Evolutionary conservation across 64 coral and sea anemone genomes (phyloP), one percentile per base, ranked within the genome.

Genomic region (Dendrophyllia cribrosa): DNA sequence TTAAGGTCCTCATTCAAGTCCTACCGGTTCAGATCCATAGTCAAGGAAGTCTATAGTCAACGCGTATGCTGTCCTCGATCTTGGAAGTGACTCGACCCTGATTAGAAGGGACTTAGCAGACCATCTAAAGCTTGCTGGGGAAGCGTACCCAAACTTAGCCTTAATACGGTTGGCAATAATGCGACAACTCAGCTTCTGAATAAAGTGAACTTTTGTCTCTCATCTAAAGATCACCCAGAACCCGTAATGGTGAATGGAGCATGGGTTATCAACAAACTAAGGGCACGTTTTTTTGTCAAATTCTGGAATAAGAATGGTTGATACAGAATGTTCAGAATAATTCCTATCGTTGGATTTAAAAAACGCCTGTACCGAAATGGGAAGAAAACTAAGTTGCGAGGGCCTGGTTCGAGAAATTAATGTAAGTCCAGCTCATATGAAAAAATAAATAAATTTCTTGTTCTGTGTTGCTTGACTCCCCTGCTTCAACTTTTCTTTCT

Each of bases 81-180:
- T 59, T 17, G 59, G 87, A 26, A 78, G 87, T 67, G 87, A 89
- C 44, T 67, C 87, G 1, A 78, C 87, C 11, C n/a, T 89, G 9
- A 89, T 89, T 50, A 74, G 72, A 46, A 78, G 61, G 45, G 87
- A 89, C 43, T 56, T 76, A 51, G 55, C 71, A 24, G 87, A 77
- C 20, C 87, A 45, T 21, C 52, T 61, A 25, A 21, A 88, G 53
- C 87, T 88, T 14, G 62, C 19, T 51, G 87, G 87, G 14, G 55
- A 76, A 47, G 17, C 86, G 3, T 43, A 61, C 22, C n/a, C 10
- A 23, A 43, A 0, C 43, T 75, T 43, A 59, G 56, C 25, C 19
- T 88, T 0, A 88, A 76, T n/a, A 65, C 73, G 15, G 87, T 78
- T 72, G 87, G 60, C 24, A 49, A 21, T 65, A 74, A 89, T 47